Percentiles rank a stretch among this genome's conserved stretches.
Evolutionary conservation across 1,140 invertebrate species (phyloP).

Genomic region (Danaus plexippus): DNA sequence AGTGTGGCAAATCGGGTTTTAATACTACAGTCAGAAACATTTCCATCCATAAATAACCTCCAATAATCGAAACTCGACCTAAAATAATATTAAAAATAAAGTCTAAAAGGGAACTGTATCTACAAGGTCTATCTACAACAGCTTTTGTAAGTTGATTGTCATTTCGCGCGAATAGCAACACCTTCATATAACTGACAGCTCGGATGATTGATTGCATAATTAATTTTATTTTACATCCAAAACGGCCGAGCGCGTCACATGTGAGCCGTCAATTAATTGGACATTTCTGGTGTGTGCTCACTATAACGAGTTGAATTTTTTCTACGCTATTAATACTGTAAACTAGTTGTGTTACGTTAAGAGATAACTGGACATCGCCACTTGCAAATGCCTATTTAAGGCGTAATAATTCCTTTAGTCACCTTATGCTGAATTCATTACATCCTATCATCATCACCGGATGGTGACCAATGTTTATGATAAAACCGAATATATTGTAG

Average conservation of each 20-base stretch:
- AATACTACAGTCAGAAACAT: conserved; percentile 36
- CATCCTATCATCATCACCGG: conserved; percentile 15
- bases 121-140: no score
- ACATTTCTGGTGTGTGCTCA: conserved; percentile 52
- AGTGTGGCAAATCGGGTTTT: conserved; percentile 58
- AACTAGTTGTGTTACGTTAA: conserved; percentile 43
- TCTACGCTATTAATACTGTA: conserved; percentile 34
- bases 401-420: conserved; percentile 21
- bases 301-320: conserved; percentile 36
- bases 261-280: conserved; percentile 62
- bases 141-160: conserved; percentile 58
- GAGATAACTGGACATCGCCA: conserved; percentile 44
- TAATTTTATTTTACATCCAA: conserved; percentile 62
- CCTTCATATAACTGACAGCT: conserved; percentile 52
- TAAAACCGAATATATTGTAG: conserved; percentile 15
- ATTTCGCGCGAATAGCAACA: conserved; percentile 63
- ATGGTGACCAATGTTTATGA: conserved; percentile 16
- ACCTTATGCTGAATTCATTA: conserved; percentile 22
- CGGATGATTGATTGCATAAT: conserved; percentile 63
- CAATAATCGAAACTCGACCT: conserved; percentile 18
- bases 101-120: no score
- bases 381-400: conserved; percentile 40
- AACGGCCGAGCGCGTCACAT: conserved; percentile 33
- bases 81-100: conserved; percentile 5
- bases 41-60: no score